Conservation (phyloP, 1,140 invertebrate genomes). For the Nymphalis io region DNA sequence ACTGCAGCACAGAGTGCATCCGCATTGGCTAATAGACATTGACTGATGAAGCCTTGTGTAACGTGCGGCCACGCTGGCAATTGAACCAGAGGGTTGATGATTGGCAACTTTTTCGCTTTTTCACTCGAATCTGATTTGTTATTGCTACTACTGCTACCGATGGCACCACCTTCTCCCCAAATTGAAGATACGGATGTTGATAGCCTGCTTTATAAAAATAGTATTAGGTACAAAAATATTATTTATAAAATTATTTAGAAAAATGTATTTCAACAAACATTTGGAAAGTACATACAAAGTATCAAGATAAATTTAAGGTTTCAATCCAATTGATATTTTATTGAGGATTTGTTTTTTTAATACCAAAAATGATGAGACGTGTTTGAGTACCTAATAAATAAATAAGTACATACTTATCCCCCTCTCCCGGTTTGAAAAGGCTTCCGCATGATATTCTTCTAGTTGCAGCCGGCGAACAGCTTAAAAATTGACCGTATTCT, state of each 20-base stretch:
- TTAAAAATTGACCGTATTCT: constrained; percentile 82
- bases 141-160: constrained; percentile 41
- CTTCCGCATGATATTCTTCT: constrained; percentile 89
- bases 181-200: constrained; percentile 80
- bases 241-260: too few relatives aligned
- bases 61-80: constrained; percentile 93
- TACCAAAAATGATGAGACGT: too few relatives aligned
- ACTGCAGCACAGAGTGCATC: constrained; percentile 97
- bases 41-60: constrained; percentile 74
- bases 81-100: constrained; percentile 93
- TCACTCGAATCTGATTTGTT: constrained; percentile 69
- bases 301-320: too few relatives aligned
- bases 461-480: constrained; percentile 87
- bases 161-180: constrained; percentile 73
- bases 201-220: constrained; percentile 56
- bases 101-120: constrained; percentile 88
- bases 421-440: constrained; percentile 85
- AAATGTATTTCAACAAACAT: too few relatives aligned
- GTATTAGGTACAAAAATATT: background rate
- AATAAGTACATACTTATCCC: constrained; percentile 79
- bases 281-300: too few relatives aligned
- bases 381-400: too few relatives aligned
- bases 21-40: constrained; percentile 96
- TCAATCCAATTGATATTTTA: too few relatives aligned
- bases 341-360: too few relatives aligned